phyloP scores from a whole-genome alignment of 1,140 invertebrate genomes.

The Teleopsis dalmanni region DNA sequence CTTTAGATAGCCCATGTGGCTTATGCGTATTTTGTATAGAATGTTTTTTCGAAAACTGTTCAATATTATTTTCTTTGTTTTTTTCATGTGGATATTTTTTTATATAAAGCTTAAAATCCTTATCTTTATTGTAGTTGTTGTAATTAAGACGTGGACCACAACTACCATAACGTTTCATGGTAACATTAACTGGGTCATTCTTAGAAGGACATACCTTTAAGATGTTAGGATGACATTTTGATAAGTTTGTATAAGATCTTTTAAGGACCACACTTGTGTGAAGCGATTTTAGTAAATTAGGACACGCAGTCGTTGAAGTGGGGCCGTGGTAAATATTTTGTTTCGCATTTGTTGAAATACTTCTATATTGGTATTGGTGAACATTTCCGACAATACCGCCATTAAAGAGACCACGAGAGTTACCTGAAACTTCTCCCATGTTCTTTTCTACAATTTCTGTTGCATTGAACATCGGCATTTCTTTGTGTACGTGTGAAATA shows the following conservation, averaged over 20 bases:
- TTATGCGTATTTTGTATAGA: too few species aligned
- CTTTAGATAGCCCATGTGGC: too few species aligned
- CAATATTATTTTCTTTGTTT: too few species aligned
- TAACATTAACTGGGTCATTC: neutral
- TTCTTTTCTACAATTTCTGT: constrained; percentile 40
- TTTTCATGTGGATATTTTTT: constrained; percentile 34
- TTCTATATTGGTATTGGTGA: constrained; percentile 1
- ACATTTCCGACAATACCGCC: neutral
- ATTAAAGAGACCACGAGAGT: constrained; percentile 28
- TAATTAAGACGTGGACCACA: constrained; percentile 27
- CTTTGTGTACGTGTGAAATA: constrained; percentile 29
- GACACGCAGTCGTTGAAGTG: constrained; percentile 4
- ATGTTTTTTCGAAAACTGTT: too few species aligned
- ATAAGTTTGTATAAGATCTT: constrained; percentile 7
- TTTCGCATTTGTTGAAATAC: neutral
- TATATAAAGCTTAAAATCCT: constrained; percentile 35
- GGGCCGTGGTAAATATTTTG: neutral
- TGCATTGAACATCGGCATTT: constrained; percentile 41
- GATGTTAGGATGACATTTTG: too few species aligned
- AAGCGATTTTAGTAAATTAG: constrained; percentile 21
- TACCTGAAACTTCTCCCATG: constrained; percentile 30
- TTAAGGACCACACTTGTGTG: neutral
- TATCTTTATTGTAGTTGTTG: constrained; percentile 13
- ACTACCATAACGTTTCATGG: constrained; percentile 31
- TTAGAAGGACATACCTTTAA: too few species aligned